Evolutionary conservation across 2,888 invertebrate species (phyloP).

Genomic region (Trachelus iudaicus): DNA sequence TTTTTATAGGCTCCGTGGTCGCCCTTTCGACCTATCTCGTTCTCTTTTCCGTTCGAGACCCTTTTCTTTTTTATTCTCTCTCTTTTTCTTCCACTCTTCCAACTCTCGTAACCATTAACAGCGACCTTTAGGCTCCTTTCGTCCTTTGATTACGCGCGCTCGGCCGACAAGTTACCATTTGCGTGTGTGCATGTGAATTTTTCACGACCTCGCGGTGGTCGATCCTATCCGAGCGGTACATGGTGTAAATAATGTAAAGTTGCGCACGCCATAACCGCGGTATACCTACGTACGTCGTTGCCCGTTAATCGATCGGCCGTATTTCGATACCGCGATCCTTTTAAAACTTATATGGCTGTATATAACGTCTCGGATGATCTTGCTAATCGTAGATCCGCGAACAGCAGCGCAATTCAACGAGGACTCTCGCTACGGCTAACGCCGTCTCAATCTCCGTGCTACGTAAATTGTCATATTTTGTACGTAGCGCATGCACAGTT

Average conservation of each 20-base stretch:
- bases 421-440: too few relatives aligned
- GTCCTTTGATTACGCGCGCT: background rate
- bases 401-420: background rate
- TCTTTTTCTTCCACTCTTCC: background rate
- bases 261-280: background rate
- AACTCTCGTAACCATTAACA: background rate
- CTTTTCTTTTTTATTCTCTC: background rate
- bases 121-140: background rate
- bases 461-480: background rate
- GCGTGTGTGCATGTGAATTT: background rate
- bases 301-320: background rate
- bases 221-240: background rate
- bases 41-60: background rate
- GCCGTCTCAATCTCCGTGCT: too few relatives aligned
- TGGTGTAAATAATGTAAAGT: slow-evolving; percentile 3
- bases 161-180: background rate
- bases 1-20: background rate
- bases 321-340: background rate
- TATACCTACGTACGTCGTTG: background rate
- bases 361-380: background rate
- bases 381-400: background rate
- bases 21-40: background rate
- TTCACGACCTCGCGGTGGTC: background rate
- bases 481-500: background rate
- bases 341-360: background rate